Evolutionary conservation across 2,797 vertebrate genomes (phyloP).

Genomic region (Buphagus erythrorhynchus): DNA sequence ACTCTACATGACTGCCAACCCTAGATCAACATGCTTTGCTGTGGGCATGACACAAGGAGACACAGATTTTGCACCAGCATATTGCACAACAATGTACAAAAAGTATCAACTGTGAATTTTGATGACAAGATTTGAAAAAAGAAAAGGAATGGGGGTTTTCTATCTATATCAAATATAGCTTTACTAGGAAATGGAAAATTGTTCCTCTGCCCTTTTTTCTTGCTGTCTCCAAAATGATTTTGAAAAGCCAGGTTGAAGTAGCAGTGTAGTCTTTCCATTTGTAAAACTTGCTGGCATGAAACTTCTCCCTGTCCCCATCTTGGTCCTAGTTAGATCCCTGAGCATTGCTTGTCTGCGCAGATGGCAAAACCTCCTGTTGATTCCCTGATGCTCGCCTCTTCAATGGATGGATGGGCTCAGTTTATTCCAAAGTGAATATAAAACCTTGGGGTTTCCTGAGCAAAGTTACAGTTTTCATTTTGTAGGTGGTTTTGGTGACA

Average conservation of each 20-base stretch:
- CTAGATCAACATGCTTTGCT: accelerated
- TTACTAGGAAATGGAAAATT: neutral
- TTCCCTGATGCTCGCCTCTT: neutral
- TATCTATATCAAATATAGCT: neutral
- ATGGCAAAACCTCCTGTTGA: neutral
- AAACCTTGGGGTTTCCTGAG: neutral
- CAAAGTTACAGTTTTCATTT: neutral
- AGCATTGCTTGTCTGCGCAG: neutral
- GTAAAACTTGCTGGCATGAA: slow-evolving; percentile 3
- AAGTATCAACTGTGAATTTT: neutral
- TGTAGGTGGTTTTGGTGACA: neutral
- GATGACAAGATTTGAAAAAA: neutral
- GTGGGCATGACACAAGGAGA: neutral
- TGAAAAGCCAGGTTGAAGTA: neutral
- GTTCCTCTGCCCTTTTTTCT: neutral
- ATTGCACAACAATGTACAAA: neutral
- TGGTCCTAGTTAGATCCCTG: neutral
- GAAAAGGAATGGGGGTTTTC: neutral
- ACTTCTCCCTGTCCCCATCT: neutral
- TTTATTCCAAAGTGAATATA: neutral
- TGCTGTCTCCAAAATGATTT: neutral
- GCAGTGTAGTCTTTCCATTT: neutral
- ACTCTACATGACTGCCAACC: neutral
- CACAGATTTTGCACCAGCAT: neutral
- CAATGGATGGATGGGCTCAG: neutral